A percentile compares a stretch with the other conserved stretches of the same genome.
phyloP scores from a whole-genome alignment of 2,797 vertebrate species.

The Lateolabrax maculatus region DNA sequence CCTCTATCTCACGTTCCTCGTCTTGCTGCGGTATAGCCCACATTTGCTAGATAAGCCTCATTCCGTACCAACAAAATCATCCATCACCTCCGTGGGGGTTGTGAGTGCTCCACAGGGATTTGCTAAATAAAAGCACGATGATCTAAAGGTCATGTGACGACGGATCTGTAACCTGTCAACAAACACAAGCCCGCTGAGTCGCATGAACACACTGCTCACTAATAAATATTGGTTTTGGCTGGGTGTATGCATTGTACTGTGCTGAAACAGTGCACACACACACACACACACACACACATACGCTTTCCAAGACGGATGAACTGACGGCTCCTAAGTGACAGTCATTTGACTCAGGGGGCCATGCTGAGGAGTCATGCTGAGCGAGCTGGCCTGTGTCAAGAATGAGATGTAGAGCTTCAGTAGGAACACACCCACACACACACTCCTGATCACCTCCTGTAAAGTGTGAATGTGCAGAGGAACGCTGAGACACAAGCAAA shows the following conservation, averaged over 20 bases:
- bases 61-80: slow-evolving; percentile 43
- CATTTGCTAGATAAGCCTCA: slow-evolving; percentile 35
- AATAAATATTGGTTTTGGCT: slow-evolving; percentile 34
- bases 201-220: slow-evolving; percentile 14
- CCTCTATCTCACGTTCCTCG: slow-evolving; percentile 18
- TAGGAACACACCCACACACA: slow-evolving; percentile 3
- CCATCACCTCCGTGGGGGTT: slow-evolving; percentile 39
- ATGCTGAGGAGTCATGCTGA: slow-evolving; percentile 42
- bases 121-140: slow-evolving; percentile 55
- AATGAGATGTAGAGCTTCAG: slow-evolving; percentile 15
- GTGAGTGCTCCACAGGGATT: slow-evolving; percentile 29
- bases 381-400: slow-evolving; percentile 23
- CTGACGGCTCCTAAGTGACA: slow-evolving; percentile 22
- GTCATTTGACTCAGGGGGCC: slow-evolving; percentile 26
- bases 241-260: neutral
- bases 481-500: slow-evolving; percentile 22
- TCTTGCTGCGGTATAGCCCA: slow-evolving; percentile 7
- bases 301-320: slow-evolving; percentile 21
- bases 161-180: slow-evolving; percentile 53
- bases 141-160: slow-evolving; percentile 68
- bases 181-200: slow-evolving; percentile 32
- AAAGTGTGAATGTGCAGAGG: slow-evolving; percentile 5
- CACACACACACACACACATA: neutral
- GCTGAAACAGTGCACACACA: slow-evolving; percentile 2
- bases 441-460: slow-evolving; percentile 29